Evolutionary conservation across 2,113 vertebrate species (phyloP), one percentile per base, ranked within the genome.

Genomic region (Kryptolebias marmoratus): DNA sequence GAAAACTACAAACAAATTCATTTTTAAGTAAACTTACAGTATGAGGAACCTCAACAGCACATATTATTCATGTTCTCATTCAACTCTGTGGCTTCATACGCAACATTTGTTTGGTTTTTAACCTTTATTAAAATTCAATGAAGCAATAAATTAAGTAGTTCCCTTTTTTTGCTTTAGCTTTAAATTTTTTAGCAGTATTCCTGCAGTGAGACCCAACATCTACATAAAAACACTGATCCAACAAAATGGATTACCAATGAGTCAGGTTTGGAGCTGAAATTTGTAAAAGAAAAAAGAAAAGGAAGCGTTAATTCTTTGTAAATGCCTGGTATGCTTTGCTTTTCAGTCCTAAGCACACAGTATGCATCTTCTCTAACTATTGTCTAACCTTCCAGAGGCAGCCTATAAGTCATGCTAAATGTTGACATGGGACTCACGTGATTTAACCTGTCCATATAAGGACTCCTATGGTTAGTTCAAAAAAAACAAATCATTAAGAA

Each of bases 361-460:
- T 83, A 83, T 80, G 82, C 60, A 87, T 88, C 88, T 89, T 80
- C 80, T 82, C 89, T 91, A 82, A 79, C 90, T 93, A 93, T 85
- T 66, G 55, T 89, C 93, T 90, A 93, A 92, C 93, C 93, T 94
- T 90, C 68, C 91, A 92, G 89, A 94, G 91, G 84, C 89, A 92
- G 85, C 91, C 94, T 95, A 96, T 94, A 91, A 42, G 94, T 96
- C 96, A 98, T 96, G 95, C 95, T 94, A 94, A 93, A 54, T 90
- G 87, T 87, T 90, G 93, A 93, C 76, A 91, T 94, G 92, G 93
- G 94, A 95, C 91, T 93, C 85, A 91, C 85, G 88, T 93, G 88
- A 94, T 93, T 93, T 93, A 91, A 88, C 90, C 91, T 93, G 88
- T 90, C 89, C 90, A 87, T 83, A 83, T 86, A 91, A 86, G 79